Percentiles rank a stretch among this genome's conserved stretches.
These are phyloP conservation scores for Microcebus murinus DNA, from an alignment of 2,113 vertebrate species.

Conservation along the genomic window DNA sequence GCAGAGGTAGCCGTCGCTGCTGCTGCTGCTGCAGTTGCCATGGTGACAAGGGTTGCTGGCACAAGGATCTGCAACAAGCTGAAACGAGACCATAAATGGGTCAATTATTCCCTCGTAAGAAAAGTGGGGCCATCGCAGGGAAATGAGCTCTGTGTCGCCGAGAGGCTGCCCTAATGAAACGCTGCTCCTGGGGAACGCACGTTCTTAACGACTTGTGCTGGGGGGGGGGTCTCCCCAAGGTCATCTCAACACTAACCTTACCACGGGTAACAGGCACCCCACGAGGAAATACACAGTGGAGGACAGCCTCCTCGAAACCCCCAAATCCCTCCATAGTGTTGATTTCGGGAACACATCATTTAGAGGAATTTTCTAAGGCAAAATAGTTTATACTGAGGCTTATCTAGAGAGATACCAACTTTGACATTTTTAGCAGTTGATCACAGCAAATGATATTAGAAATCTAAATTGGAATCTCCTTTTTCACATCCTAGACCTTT, in stretches of 20 bases:
- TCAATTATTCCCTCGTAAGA: slow-evolving; percentile 72
- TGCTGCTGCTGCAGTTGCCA: slow-evolving; percentile 95
- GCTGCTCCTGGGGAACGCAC: accelerated
- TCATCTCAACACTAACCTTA: background rate
- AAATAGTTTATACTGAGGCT: background rate
- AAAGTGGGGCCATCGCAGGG: background rate
- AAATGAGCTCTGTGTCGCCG: background rate
- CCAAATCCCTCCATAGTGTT: background rate
- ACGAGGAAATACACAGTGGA: background rate
- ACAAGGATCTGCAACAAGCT: slow-evolving; percentile 95
- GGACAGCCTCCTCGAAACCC: background rate
- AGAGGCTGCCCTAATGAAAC: background rate
- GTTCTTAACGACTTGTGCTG: background rate
- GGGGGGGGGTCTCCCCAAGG: background rate
- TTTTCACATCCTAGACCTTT: background rate
- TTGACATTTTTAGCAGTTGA: background rate
- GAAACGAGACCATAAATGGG: slow-evolving; percentile 78
- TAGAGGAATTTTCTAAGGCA: background rate
- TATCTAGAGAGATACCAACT: background rate
- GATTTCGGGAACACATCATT: background rate
- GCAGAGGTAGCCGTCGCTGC: slow-evolving; percentile 88
- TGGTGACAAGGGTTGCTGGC: slow-evolving; percentile 96
- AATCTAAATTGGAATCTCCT: background rate
- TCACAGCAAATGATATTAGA: background rate
- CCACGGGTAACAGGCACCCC: background rate